A percentile compares a stretch with the other conserved stretches of the same genome.
Evolutionary conservation across 2,113 vertebrate species (phyloP).

Genomic region (Phodopus roborovskii): DNA sequence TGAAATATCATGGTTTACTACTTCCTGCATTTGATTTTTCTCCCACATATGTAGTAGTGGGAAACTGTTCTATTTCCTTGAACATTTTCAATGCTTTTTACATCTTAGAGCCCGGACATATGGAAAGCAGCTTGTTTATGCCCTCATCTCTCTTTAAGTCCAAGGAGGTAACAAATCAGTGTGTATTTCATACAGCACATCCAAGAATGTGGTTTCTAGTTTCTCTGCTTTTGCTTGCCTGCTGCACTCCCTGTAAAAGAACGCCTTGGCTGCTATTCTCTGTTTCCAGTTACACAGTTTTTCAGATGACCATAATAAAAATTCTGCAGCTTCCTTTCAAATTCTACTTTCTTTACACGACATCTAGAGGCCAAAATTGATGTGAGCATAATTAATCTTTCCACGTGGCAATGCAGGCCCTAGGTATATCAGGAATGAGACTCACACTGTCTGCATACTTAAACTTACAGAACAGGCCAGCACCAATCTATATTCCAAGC

Average conservation of each 20-base stretch:
- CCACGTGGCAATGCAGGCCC: constrained; percentile 77
- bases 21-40: not conserved
- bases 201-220: constrained; percentile 57
- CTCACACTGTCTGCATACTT: constrained; percentile 83
- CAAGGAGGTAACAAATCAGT: constrained; percentile 63
- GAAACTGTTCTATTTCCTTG: constrained; percentile 47
- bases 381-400: constrained; percentile 87
- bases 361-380: constrained; percentile 87
- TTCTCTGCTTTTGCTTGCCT: constrained; percentile 58
- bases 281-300: not conserved
- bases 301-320: constrained; percentile 79
- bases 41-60: not conserved
- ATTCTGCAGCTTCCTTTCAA: constrained; percentile 81
- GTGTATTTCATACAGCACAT: constrained; percentile 48
- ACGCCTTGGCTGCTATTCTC: not conserved
- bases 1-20: not conserved
- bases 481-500: constrained; percentile 82
- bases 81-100: constrained; percentile 54
- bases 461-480: constrained; percentile 76
- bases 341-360: constrained; percentile 85
- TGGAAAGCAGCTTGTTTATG: constrained; percentile 16
- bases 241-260: constrained; percentile 43
- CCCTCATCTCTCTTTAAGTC: constrained; percentile 54
- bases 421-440: constrained; percentile 73
- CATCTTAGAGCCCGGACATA: constrained; percentile 34